Evolutionary conservation across 2,113 vertebrate genomes (phyloP), one percentile per base, ranked within the genome.

Genomic region (Lepisosteus osseus): DNA sequence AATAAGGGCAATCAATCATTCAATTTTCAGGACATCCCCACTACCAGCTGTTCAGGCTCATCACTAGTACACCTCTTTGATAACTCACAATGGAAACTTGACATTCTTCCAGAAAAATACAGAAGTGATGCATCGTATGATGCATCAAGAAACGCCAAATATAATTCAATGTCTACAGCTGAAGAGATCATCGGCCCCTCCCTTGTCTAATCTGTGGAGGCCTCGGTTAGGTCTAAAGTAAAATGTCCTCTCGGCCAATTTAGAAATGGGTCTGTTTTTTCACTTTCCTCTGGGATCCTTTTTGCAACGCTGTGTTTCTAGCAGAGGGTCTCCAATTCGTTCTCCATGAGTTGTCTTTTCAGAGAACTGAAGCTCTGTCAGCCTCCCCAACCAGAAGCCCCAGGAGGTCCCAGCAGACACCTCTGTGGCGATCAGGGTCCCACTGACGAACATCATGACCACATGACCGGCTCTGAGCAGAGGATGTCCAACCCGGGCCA

Each of bases 291-390:
- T 9, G 54, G 14, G 72, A 73, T 14, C 51, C 55, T 3, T 44
- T 44, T 44, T n/a, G 14, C 29, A 56, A 62, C 54, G 40, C 15
- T 15, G 65, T 56, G 43, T 15, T 41, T 40, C 42, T 13, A 29
- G 29, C 54, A 67, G 12, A 13, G 15, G 41, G 61, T 11, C n/a
- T 54, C 15, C 72, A 62, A 73, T 73, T 73, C 67, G 65, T 67
- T 62, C 56, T 54, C 13, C 45, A 6, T 41, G 56, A 67, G 43
- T 12, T 54, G 15, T 55, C 55, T 61, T 72, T 55, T 42, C 51
- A 44, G 47, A 5, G 9, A 5, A 51, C 1, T 6, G 9, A 51
- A 51, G 47, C 47, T 9, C 47, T 1, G 9, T 51, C 61, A 61
- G 44, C 11, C 44, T 11, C 9, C 62, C 42, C 61, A 54, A 54